Evolutionary conservation across 2,797 vertebrate species (phyloP).

Genomic region (Microctenopoma lineatum): DNA sequence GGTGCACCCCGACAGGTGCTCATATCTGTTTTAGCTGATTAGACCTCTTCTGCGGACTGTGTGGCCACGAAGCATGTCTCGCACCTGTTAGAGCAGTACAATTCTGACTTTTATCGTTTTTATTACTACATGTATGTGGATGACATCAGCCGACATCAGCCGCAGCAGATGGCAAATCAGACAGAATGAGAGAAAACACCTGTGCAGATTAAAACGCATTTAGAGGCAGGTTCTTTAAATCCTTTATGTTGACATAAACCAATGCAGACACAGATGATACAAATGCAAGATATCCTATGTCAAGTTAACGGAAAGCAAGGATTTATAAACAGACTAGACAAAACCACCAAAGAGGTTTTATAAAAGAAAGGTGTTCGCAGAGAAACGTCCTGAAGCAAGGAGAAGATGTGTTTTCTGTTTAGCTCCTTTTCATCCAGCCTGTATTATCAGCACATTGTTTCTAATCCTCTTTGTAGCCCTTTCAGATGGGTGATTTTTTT

Average conservation of each 20-base stretch:
- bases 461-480: constrained; percentile 3
- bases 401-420: constrained; percentile 1
- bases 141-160: neutral
- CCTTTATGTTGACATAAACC: too few species aligned
- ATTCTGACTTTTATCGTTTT: neutral
- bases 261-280: too few species aligned
- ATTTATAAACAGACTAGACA: neutral
- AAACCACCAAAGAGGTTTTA: neutral
- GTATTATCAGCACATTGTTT: constrained; percentile 23
- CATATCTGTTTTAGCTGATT: neutral
- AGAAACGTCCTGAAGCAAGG: neutral
- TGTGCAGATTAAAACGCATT: neutral
- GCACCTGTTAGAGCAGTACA: neutral
- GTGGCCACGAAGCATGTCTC: neutral
- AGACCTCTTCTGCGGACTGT: neutral
- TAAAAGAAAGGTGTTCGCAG: constrained; percentile 12
- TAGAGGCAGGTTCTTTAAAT: neutral
- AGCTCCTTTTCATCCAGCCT: constrained; percentile 6
- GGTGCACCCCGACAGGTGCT: neutral
- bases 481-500: constrained; percentile 15
- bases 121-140: neutral
- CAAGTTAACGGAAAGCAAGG: too few species aligned
- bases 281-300: neutral
- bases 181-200: neutral
- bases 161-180: neutral